Conservation (phyloP, 2,888 invertebrate genomes). For the Euzetes globulus region DNA sequence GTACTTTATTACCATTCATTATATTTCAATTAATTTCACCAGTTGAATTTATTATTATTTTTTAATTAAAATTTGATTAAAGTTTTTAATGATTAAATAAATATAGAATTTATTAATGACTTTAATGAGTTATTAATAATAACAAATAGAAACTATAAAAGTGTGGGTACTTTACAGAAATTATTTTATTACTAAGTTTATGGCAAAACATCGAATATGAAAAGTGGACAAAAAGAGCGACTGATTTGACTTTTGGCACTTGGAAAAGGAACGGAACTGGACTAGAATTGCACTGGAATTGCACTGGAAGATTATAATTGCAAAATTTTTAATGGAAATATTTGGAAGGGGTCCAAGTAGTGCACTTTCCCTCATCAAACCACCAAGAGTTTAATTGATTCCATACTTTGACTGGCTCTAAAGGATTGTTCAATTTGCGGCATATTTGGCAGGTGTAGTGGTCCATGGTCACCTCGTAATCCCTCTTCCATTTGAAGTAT, state of each 20-base stretch:
- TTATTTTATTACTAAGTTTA: too few species aligned
- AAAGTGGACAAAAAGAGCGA: too few species aligned
- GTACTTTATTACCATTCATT: not conserved
- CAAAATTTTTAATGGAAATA: not conserved
- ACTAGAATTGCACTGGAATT: too few species aligned
- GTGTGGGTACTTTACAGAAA: too few species aligned
- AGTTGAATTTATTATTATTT: not conserved
- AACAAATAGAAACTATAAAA: too few species aligned
- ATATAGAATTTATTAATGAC: too few species aligned
- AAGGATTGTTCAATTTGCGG: conserved; percentile 35
- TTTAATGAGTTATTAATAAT: too few species aligned
- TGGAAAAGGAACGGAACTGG: too few species aligned
- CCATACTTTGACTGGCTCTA: conserved; percentile 29
- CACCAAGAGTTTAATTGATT: conserved; percentile 38
- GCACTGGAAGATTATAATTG: too few species aligned
- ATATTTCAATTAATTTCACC: not conserved
- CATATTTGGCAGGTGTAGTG: conserved; percentile 40
- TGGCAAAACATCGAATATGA: too few species aligned
- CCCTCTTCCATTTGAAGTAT: conserved; percentile 77
- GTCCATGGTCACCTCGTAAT: conserved; percentile 16
- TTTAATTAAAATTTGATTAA: not conserved
- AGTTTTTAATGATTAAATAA: not conserved
- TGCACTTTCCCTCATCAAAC: conserved; percentile 39
- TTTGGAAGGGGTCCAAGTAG: conserved; percentile 32
- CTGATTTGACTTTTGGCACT: too few species aligned